These are phyloP conservation scores for Vidua macroura DNA, from an alignment of 2,113 vertebrate species.

Conservation along the genomic window DNA sequence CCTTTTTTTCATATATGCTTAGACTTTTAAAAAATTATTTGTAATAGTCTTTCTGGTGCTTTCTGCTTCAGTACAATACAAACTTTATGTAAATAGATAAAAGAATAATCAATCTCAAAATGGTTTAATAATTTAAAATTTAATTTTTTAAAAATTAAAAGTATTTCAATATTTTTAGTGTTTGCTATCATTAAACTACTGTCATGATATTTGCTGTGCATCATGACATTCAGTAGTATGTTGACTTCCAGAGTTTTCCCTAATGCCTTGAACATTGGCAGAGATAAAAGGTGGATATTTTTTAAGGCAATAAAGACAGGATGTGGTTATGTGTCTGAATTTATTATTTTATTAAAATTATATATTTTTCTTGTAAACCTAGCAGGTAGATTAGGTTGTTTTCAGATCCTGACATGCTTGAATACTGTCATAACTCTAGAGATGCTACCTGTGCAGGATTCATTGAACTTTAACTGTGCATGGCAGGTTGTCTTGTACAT, in stretches of 20 bases:
- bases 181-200: neutral
- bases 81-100: neutral
- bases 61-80: neutral
- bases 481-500: neutral
- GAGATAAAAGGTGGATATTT: neutral
- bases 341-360: neutral
- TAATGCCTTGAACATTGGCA: neutral
- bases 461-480: rapidly evolving
- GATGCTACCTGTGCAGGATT: rapidly evolving
- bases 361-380: neutral
- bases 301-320: neutral
- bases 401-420: neutral
- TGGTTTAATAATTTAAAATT: neutral
- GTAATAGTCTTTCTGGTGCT: neutral
- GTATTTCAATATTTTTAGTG: neutral
- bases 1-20: neutral
- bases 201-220: neutral
- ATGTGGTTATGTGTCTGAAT: neutral
- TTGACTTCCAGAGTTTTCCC: neutral
- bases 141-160: neutral
- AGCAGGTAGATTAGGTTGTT: neutral
- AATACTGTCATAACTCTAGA: neutral
- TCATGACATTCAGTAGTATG: neutral
- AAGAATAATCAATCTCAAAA: neutral
- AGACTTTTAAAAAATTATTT: neutral